Evolutionary conservation across 2,113 vertebrate genomes (phyloP).

Genomic region (Anthoscopus minutus): DNA sequence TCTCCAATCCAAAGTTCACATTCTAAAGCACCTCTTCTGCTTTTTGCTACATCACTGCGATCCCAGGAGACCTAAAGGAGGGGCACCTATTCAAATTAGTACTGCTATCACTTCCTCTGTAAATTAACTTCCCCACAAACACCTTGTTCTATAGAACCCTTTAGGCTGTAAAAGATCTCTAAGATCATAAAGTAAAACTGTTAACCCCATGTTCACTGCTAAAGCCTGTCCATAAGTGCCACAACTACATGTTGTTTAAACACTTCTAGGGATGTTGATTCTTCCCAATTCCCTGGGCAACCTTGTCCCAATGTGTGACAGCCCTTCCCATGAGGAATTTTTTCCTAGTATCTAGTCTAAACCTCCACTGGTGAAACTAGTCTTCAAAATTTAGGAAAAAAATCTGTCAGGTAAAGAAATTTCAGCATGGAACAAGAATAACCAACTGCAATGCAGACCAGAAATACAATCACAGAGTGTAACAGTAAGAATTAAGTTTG

Average conservation of each 20-base stretch:
- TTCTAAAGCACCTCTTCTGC: background rate
- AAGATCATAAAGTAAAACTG: background rate
- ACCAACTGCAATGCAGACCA: constrained; percentile 5
- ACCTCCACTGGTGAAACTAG: background rate
- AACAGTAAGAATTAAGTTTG: background rate
- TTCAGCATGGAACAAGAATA: background rate
- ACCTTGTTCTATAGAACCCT: background rate
- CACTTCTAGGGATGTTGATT: background rate
- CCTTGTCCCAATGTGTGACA: background rate
- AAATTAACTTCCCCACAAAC: background rate
- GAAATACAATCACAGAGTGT: background rate
- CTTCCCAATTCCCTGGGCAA: background rate
- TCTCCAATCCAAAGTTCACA: background rate
- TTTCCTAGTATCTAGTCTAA: background rate
- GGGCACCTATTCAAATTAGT: background rate
- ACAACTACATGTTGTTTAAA: background rate
- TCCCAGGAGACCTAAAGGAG: background rate
- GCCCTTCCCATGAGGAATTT: background rate
- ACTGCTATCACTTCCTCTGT: background rate
- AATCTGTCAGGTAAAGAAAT: background rate
- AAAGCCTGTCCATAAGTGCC: background rate
- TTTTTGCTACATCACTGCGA: background rate
- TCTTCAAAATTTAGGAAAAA: background rate
- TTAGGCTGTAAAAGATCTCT: background rate
- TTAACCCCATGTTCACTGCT: background rate